These are phyloP conservation scores for Macroglossus sobrinus DNA, from an alignment of 2,113 vertebrate genomes.

Conservation along the genomic window DNA sequence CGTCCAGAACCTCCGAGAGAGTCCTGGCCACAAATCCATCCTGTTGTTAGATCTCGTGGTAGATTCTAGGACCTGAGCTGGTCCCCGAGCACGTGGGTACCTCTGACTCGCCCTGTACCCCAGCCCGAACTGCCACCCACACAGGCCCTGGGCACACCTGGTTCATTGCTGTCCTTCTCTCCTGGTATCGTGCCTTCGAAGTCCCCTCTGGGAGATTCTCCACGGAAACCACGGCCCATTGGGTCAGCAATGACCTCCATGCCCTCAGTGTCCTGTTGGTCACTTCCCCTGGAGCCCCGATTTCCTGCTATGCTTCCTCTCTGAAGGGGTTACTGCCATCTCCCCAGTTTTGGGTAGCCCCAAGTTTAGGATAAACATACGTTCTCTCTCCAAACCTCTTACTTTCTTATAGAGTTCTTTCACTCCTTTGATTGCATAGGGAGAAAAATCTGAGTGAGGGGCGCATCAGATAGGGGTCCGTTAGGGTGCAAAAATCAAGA, in stretches of 20 bases:
- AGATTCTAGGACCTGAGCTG: background rate
- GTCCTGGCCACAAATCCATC: background rate
- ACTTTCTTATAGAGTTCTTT: background rate
- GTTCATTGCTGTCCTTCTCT: background rate
- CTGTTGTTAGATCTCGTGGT: background rate
- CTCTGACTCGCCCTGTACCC: background rate
- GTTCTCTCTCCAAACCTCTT: background rate
- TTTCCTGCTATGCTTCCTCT: background rate
- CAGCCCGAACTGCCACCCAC: background rate
- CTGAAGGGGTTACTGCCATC: background rate
- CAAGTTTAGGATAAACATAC: background rate
- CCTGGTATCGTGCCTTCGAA: background rate
- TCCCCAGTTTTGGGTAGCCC: background rate
- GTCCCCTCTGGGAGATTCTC: background rate
- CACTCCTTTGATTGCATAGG: background rate
- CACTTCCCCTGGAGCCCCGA: accelerated
- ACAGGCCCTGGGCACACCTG: too few relatives aligned
- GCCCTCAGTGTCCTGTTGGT: background rate
- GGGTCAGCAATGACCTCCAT: background rate
- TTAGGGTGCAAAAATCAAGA: background rate
- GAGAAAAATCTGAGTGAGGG: background rate
- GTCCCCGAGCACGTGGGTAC: accelerated
- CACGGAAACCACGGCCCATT: background rate
- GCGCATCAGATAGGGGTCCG: background rate
- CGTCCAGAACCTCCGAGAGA: background rate